Base-by-base conservation (phyloP, 1,140 invertebrate genomes). In the Asbolus verrucosus region DNA sequence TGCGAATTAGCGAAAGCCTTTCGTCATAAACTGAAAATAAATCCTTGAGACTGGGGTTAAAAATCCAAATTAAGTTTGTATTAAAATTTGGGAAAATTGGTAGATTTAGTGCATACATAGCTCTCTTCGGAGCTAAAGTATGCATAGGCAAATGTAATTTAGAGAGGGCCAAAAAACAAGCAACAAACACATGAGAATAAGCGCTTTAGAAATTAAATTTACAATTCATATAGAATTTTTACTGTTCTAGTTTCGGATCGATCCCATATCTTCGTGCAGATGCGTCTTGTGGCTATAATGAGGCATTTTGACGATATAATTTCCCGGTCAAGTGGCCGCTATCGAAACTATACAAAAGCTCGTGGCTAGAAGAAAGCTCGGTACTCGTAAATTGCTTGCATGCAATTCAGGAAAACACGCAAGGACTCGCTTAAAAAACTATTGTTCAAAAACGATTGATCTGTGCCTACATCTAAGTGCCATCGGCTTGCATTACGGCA, bases 361-460 rank as follows among this genome's bases (percentile, higher is more conserved):
- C n/a, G n/a, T n/a, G n/a, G n/a, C n/a, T n/a, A n/a, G 46, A 54
- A 54, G 27, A 54, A 54, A 16, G 19, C 33, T 9, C 39, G 39
- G 4, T 15, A n/a, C 11, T 27, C 46, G n/a, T 6, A 54, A 54
- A 54, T 27, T 54, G 46, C 46, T 54, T 24, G 11, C 46, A 54
- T 54, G 46, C 46, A 54, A 54, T 54, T 54, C 27, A 54, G n/a
- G 27, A 54, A 27, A 54, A 54, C 46, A 54, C 46, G 46, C 46
- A 11, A 54, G 1, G 46, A 11, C 13, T 18, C 46, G 46, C 19
- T n/a, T 9, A 54, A 54, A 54, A 54, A 54, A 54, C 13, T 21
- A 54, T 54, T 54, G 46, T 54, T 54, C 46, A 6, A 9, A 0
- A 24, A 14, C 46, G 46, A 54, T 54, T 54, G 46, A 54, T 54